Base-by-base conservation (phyloP, 2,113 vertebrate species). In the Carassius carassius region DNA sequence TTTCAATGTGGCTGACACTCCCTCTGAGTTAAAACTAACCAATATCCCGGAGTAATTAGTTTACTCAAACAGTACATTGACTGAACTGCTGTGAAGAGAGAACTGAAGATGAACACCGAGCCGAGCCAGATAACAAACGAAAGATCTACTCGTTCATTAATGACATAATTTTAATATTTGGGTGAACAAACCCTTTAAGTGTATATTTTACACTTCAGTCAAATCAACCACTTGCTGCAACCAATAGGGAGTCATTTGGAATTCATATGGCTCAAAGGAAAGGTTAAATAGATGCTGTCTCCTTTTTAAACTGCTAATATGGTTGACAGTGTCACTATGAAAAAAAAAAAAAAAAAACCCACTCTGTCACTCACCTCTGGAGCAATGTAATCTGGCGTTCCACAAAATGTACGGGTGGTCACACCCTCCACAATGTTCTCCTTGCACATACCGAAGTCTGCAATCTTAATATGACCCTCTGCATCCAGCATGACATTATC, bases 391-490 rank as follows among this genome's bases (percentile, higher is more conserved):
- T 99, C 98, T 0, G 98, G 98, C 81, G 98, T 99, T 80, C 98
- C 98, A 19, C 98, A 99, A 95, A 99, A 99, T 81, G 98, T 99
- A 89, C 98, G 95, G 0, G 98, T 99, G 2, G 92, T 95, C 85
- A 97, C 96, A 17, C 94, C 96, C 0, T 98, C 94, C 14, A 82
- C n/a, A 93, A 99, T 98, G 86, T 96, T 96, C 16, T 99, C 98
- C 91, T 99, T 99, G 89, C 98, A 99, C 98, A 99, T 99, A 81
- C 98, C 98, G 49, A 99, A 99, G 91, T 99, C 98, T 17, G 98
- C 97, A 10, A 99, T 99, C 93, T 99, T 99, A 83, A 76, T 76
- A 19, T 76, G 74, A 19, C 74, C 74, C 74, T 76, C 74, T 51
- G 74, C 74, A 54, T 76, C 74, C 44, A 76, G 16, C 74, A 76